Base-by-base conservation (phyloP, 2,113 vertebrate genomes). In the Platycercus adscitus region DNA sequence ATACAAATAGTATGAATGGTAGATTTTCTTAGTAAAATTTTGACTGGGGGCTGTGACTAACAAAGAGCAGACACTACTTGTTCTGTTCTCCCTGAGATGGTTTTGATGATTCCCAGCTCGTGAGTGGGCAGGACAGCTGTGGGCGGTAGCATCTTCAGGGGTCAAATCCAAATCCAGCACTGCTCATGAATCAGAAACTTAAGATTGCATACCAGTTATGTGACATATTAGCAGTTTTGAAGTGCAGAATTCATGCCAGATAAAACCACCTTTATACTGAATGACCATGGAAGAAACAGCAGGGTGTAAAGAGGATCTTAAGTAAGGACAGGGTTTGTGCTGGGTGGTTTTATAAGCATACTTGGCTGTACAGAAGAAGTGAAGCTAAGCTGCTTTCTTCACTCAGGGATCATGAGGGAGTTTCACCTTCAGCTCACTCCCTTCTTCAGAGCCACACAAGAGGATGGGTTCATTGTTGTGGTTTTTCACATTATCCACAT, bases 401-500 rank as follows among this genome's bases (percentile, higher is more conserved):
- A 8, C 68, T 78, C n/a, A 16, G 69, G 55, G 24, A 44, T 81
- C 53, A n/a, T 56, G 47, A 88, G 28, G 18, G 68, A 86, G 28
- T 64, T 96, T 61, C 83, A 91, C 77, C 65, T 89, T 86, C 49
- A 79, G 39, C 43, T 79, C 39, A 25, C 47, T 75, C 68, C 52
- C 60, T 78, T 70, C 53, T 77, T 71, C 56, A 91, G 79, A 52
- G 13, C 53, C 61, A 53, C 68, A 84, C 17, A 75, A 33, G 9
- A 55, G 64, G 70, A 55, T 94, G 72, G 61, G 83, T 69, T 64
- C 56, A 49, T 69, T 92, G 73, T 60, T 91, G 82, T 76, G 86
- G 47, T 81, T 97, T 97, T 92, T 87, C 11, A 3, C 56, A 14
- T 61, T 87, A 56, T 81, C 61, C 72, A 84, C 60, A 83, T 73